Evolutionary conservation across 2,888 invertebrate genomes (phyloP).

Genomic region (Lucinisca nassula): DNA sequence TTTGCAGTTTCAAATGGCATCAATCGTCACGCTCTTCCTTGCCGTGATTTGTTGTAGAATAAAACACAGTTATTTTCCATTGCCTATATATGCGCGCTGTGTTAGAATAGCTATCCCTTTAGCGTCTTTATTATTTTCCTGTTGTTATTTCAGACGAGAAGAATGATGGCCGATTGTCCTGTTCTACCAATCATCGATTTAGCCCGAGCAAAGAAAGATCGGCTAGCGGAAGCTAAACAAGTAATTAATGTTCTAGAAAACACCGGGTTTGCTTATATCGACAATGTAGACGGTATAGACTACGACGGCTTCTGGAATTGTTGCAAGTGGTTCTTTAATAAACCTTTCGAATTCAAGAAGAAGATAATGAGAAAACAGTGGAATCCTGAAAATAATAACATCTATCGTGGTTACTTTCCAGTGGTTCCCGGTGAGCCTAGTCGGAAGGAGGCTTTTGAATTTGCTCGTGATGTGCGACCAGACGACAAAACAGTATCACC

Average conservation of each 20-base stretch:
- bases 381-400: constrained; percentile 74
- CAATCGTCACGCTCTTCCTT: too few relatives aligned
- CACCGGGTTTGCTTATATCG: constrained; percentile 76
- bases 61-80: too few relatives aligned
- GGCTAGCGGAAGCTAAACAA: constrained; percentile 64
- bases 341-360: constrained; percentile 64
- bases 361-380: constrained; percentile 71
- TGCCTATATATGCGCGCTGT: too few relatives aligned
- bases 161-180: not conserved
- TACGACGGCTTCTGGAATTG: constrained; percentile 67
- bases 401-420: constrained; percentile 79
- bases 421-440: constrained; percentile 72
- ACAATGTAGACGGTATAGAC: constrained; percentile 75
- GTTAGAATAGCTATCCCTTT: too few relatives aligned
- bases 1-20: too few relatives aligned
- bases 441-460: constrained; percentile 78
- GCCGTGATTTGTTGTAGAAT: too few relatives aligned
- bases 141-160: not conserved
- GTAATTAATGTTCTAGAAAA: constrained; percentile 74
- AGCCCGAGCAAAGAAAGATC: constrained; percentile 53
- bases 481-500: constrained; percentile 57
- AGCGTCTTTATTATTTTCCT: too few relatives aligned
- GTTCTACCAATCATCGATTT: constrained; percentile 74
- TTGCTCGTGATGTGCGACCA: constrained; percentile 62
- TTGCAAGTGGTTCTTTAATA: constrained; percentile 74